Percentiles rank a stretch among this genome's conserved stretches.
These are phyloP conservation scores for Tethea ocularis DNA, from an alignment of 2,888 invertebrate genomes.

Conservation along the genomic window DNA sequence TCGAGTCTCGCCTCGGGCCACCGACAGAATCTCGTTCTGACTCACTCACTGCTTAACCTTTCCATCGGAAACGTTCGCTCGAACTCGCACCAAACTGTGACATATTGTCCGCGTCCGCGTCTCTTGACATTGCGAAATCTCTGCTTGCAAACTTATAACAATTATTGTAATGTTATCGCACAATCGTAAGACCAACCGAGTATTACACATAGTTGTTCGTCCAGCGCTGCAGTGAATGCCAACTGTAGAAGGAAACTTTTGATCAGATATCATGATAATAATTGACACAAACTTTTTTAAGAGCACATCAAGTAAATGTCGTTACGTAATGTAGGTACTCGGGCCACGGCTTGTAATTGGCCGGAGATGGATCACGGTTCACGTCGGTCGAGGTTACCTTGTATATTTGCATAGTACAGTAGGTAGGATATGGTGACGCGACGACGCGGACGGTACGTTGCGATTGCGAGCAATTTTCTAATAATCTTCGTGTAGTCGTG, in stretches of 20 bases:
- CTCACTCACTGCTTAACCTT: not conserved
- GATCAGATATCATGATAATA: too few species aligned
- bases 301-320: not conserved
- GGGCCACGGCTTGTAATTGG: not conserved
- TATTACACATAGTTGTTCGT: too few species aligned
- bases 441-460: not conserved
- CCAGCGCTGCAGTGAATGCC: too few species aligned
- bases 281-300: too few species aligned
- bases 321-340: too few species aligned
- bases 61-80: not conserved
- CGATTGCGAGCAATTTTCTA: not conserved
- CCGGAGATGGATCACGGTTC: not conserved
- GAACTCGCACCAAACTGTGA: not conserved
- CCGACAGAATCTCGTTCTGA: not conserved
- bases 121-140: not conserved
- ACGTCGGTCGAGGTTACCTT: not conserved
- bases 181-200: not conserved
- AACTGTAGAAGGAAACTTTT: too few species aligned
- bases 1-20: not conserved
- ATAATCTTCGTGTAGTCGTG: not conserved
- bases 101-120: not conserved
- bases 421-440: not conserved
- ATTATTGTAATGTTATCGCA: not conserved
- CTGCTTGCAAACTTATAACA: not conserved
- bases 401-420: not conserved